Evolutionary conservation across 1,140 invertebrate genomes (phyloP).

Genomic region (Ganaspis sp.): DNA sequence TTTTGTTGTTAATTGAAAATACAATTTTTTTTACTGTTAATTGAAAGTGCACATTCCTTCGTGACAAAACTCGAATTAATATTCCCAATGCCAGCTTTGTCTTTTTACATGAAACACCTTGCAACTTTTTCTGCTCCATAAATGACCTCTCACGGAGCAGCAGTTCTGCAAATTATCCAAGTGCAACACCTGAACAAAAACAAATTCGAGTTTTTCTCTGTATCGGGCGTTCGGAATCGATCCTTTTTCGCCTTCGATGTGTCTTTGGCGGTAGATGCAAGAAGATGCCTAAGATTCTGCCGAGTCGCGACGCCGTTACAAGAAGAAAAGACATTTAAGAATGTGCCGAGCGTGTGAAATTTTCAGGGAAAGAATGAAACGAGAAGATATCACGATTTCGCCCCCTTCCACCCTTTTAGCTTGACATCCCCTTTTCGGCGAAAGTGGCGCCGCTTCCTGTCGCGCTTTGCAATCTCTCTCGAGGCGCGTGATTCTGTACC

Average conservation of each 20-base stretch:
- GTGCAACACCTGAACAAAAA: not conserved
- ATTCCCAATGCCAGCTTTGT: not conserved
- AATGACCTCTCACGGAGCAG: not conserved
- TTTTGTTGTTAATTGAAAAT: no score
- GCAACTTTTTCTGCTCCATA: not conserved
- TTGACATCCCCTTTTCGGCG: conserved; percentile 38
- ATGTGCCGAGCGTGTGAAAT: conserved; percentile 57
- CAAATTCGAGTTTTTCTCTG: not conserved
- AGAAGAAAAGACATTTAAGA: conserved; percentile 51
- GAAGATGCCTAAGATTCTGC: conserved; percentile 48
- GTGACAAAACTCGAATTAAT: not conserved
- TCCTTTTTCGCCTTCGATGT: conserved; percentile 29
- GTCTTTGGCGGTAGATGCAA: conserved; percentile 48
- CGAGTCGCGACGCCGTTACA: conserved; percentile 29
- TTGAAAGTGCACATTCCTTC: no score
- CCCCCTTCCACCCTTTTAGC: conserved; percentile 38
- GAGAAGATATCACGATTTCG: conserved; percentile 27
- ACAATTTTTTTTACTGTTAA: no score
- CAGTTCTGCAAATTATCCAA: not conserved
- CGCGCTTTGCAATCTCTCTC: conserved; percentile 26
- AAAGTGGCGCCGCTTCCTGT: conserved; percentile 26
- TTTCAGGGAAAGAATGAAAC: conserved; percentile 49
- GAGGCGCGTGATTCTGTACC: conserved; percentile 30
- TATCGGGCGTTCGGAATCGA: not conserved
- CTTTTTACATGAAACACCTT: not conserved